These are phyloP conservation scores for Agapetus fuscipes DNA, from an alignment of 2,888 invertebrate genomes.

Conservation along the genomic window DNA sequence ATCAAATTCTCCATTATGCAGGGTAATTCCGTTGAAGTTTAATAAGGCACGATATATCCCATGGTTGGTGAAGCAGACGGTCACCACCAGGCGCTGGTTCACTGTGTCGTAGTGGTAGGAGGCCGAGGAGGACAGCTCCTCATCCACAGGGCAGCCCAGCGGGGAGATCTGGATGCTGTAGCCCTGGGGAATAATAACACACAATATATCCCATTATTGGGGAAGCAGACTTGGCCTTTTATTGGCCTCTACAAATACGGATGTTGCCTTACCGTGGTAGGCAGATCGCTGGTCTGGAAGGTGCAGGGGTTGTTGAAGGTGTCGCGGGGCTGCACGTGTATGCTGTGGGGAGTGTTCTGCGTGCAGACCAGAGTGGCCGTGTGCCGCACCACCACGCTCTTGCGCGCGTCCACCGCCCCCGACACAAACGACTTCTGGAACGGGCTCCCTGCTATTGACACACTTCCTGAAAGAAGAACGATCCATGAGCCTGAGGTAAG, in stretches of 20 bases:
- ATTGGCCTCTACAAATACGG: not conserved
- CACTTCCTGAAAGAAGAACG: constrained; percentile 43
- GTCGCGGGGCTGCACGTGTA: constrained; percentile 86
- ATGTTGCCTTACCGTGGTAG: constrained; percentile 42
- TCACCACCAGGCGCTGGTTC: constrained; percentile 66
- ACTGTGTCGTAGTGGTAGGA: constrained; percentile 66
- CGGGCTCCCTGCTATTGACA: constrained; percentile 77
- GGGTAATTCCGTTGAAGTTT: constrained; percentile 59
- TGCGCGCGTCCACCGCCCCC: constrained; percentile 73
- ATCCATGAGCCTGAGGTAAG: too few species aligned
- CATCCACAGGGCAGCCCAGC: constrained; percentile 49
- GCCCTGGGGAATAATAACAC: constrained; percentile 37
- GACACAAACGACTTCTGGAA: constrained; percentile 75
- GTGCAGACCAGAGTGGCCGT: constrained; percentile 80
- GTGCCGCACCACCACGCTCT: constrained; percentile 74
- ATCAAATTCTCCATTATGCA: constrained; percentile 86
- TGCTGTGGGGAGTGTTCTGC: constrained; percentile 61
- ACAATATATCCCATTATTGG: too few species aligned
- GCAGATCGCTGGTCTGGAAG: constrained; percentile 50
- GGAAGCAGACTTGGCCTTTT: not conserved
- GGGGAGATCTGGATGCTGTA: constrained; percentile 50
- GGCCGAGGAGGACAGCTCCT: constrained; percentile 45
- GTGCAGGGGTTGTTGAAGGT: constrained; percentile 79
- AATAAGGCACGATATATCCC: constrained; percentile 78
- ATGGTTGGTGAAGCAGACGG: constrained; percentile 67